These are phyloP conservation scores for Neolamprologus cancellatus DNA, from an alignment of 2,113 vertebrate species.

Conservation along the genomic window DNA sequence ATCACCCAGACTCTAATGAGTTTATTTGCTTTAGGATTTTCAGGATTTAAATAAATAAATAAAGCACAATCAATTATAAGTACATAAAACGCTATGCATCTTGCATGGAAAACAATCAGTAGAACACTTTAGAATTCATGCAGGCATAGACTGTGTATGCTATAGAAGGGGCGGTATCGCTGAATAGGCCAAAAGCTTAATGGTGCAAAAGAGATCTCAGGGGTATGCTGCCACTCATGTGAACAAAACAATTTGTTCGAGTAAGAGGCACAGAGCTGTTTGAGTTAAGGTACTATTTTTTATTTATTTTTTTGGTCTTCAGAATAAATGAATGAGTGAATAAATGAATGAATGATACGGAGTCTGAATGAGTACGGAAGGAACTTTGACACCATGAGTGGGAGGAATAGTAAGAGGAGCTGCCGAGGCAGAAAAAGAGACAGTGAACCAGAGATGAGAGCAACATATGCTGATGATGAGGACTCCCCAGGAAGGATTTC, in stretches of 20 bases:
- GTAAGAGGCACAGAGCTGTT: background rate
- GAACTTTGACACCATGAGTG: conserved; percentile 27
- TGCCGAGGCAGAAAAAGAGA: conserved; percentile 4
- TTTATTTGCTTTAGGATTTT: background rate
- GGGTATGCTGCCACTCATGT: conserved; percentile 10
- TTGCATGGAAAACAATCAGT: conserved; percentile 24
- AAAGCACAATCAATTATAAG: background rate
- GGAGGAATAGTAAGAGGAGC: conserved; percentile 11
- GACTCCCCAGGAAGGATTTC: conserved; percentile 63
- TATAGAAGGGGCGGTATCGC: conserved; percentile 8
- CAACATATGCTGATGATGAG: conserved; percentile 71
- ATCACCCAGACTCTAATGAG: background rate
- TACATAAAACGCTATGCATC: background rate
- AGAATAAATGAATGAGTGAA: conserved; percentile 4
- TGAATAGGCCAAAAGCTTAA: conserved; percentile 29
- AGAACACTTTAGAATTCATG: background rate
- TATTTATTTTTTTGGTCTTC: background rate
- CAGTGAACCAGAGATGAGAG: conserved; percentile 34
- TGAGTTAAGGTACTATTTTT: background rate
- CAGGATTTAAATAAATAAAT: background rate
- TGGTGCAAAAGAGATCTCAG: conserved; percentile 28
- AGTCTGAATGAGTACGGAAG: background rate
- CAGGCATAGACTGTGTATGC: background rate
- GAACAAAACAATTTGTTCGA: conserved; percentile 3
- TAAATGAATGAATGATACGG: background rate